phyloP scores from a whole-genome alignment of 1,140 invertebrate genomes.

The Cydia pomonella region DNA sequence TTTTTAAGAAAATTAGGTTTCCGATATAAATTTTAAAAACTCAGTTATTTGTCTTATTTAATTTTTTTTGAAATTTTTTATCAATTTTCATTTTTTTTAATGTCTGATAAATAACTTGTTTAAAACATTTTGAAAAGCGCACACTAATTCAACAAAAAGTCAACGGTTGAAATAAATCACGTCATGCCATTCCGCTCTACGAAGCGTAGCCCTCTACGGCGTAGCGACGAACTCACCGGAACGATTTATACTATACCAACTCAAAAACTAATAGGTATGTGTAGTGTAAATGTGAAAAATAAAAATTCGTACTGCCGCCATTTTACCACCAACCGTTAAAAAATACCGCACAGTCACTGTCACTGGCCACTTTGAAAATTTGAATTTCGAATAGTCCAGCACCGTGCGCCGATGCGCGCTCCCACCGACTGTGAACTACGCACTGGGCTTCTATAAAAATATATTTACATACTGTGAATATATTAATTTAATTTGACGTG shows the following conservation, averaged over 20 bases:
- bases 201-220: conserved; percentile 22
- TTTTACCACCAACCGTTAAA: conserved; percentile 68
- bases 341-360: conserved; percentile 57
- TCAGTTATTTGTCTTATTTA: too few species aligned
- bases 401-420: conserved; percentile 59
- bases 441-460: conserved; percentile 35
- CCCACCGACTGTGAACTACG: conserved; percentile 49
- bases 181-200: conserved; percentile 4
- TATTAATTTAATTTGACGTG: conserved; percentile 18
- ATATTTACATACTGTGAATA: conserved; percentile 18
- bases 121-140: too few species aligned
- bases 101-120: too few species aligned
- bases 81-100: too few species aligned
- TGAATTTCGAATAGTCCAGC: conserved; percentile 47
- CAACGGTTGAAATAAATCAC: neutral
- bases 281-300: conserved; percentile 50
- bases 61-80: too few species aligned
- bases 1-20: too few species aligned
- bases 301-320: conserved; percentile 63
- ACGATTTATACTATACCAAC: conserved; percentile 17
- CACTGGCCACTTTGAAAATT: conserved; percentile 55
- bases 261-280: conserved; percentile 44
- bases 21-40: too few species aligned
- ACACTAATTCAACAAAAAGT: neutral
- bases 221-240: conserved; percentile 20